Percentiles rank a stretch among this genome's conserved stretches.
phyloP scores from a whole-genome alignment of 2,888 invertebrate genomes.

The Ypsolopha scabrella region DNA sequence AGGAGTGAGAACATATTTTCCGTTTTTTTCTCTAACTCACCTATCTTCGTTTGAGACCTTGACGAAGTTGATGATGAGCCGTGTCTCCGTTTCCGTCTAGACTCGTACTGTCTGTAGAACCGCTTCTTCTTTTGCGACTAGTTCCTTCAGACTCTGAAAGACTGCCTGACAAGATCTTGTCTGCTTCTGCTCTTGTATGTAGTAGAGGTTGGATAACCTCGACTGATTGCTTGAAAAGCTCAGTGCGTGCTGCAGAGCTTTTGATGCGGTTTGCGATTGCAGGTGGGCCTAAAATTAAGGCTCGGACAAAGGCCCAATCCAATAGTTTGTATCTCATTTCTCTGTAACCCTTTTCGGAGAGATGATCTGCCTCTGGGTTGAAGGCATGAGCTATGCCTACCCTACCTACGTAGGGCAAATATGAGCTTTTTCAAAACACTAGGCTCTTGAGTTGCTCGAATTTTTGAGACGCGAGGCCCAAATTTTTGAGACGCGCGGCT shows the following conservation, averaged over 20 bases:
- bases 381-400: slow-evolving; percentile 1
- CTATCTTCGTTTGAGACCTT: not conserved
- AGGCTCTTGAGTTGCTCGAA: not conserved
- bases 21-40: not conserved
- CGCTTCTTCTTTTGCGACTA: not conserved
- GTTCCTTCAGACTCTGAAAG: not conserved
- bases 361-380: slow-evolving; percentile 5
- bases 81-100: not conserved
- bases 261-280: slow-evolving; percentile 9
- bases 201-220: not conserved
- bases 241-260: slow-evolving; percentile 8
- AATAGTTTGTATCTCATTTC: slow-evolving; percentile 12
- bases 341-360: slow-evolving; percentile 13
- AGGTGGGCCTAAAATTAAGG: slow-evolving; percentile 11
- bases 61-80: not conserved
- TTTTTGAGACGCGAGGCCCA: not conserved
- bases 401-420: slow-evolving; percentile 2
- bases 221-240: not conserved
- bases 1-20: not conserved
- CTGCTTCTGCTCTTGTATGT: not conserved
- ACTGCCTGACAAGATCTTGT: not conserved
- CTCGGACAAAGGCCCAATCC: slow-evolving; percentile 13
- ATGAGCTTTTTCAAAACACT: slow-evolving; percentile 2
- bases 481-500: not conserved
- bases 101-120: not conserved